Conservation (phyloP, 2,113 vertebrate species). For the Pelodiscus sinensis region DNA sequence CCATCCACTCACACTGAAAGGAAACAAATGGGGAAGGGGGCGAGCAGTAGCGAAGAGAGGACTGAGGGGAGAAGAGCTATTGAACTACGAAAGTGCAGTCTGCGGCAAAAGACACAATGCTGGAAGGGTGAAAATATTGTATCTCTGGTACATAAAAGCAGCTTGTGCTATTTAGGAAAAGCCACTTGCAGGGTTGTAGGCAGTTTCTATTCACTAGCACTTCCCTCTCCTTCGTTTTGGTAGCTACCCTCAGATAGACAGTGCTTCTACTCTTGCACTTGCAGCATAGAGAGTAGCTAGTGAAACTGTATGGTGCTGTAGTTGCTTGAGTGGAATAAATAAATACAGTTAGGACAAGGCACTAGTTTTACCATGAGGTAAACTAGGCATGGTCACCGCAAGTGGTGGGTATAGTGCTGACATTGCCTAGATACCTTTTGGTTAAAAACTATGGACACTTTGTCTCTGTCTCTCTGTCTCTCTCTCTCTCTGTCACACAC, state of each 20-base stretch:
- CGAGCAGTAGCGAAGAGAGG: neutral
- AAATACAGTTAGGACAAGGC: neutral
- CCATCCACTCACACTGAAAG: neutral
- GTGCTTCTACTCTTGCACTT: neutral
- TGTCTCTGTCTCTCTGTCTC: too few relatives aligned
- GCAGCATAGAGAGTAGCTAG: neutral
- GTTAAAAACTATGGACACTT: neutral
- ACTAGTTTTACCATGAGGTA: neutral
- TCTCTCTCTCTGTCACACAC: too few relatives aligned
- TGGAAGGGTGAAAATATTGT: neutral
- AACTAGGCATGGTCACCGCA: constrained; percentile 21
- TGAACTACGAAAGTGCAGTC: neutral
- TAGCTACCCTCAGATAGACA: neutral
- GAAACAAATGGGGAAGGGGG: neutral
- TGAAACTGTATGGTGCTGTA: neutral
- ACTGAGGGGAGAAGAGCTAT: neutral
- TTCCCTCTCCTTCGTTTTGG: neutral
- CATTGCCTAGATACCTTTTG: neutral
- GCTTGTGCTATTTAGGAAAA: neutral
- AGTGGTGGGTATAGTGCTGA: neutral
- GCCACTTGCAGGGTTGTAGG: neutral
- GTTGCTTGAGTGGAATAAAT: neutral
- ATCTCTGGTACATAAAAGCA: neutral
- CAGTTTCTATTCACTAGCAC: neutral
- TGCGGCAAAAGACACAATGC: neutral